phyloP scores from a whole-genome alignment of 2,888 invertebrate genomes.

The Caenorhabditis sulstoni region DNA sequence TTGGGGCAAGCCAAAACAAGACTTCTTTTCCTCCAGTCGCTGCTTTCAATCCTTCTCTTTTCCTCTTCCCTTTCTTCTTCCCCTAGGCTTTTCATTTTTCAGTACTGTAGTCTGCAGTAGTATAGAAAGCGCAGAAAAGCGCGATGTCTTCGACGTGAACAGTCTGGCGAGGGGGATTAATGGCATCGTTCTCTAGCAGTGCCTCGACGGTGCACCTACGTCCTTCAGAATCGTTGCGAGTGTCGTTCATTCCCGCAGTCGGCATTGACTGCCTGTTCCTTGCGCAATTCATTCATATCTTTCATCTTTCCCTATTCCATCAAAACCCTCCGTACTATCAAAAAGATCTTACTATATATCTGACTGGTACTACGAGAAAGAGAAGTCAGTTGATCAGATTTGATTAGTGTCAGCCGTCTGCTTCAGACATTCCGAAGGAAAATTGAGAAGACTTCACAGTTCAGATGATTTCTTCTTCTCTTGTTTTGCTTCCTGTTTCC shows the following conservation, averaged over 20 bases:
- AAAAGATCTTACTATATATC: too few species aligned
- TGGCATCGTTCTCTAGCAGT: neutral
- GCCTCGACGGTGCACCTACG: neutral
- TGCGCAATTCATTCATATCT: constrained; percentile 9
- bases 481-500: too few species aligned
- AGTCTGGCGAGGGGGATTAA: neutral
- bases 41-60: constrained; percentile 15
- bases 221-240: neutral
- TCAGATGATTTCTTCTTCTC: neutral
- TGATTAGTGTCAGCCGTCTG: too few species aligned
- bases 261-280: neutral
- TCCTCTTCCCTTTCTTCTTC: constrained; percentile 1
- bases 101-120: neutral
- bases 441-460: too few species aligned
- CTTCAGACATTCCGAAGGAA: too few species aligned
- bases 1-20: constrained; percentile 38
- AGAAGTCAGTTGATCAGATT: too few species aligned
- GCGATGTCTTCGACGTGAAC: neutral
- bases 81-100: neutral
- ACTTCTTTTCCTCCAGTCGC: constrained; percentile 18
- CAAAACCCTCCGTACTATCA: neutral
- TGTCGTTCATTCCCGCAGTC: neutral
- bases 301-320: neutral
- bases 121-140: neutral
- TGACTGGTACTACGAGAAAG: neutral